Conservation (phyloP, 2,113 vertebrate genomes). For the Oryctolagus cuniculus region mOryCun1.1 NC_091438.1:128436001-128436500, state of each 20-base stretch:
- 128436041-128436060: constrained; percentile 3
- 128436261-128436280: not conserved
- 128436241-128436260: not conserved
- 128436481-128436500: not conserved
- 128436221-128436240: constrained; percentile 12
- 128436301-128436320: not conserved
- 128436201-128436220: not conserved
- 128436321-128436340: not conserved
- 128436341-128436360: constrained; percentile 26
- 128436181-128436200: not conserved
- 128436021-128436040: constrained; percentile 23
- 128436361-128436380: constrained; percentile 25
- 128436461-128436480: not conserved
- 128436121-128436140: constrained; percentile 23
- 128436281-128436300: constrained; percentile 33
- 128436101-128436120: constrained; percentile 38
- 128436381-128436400: constrained; percentile 32
- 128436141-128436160: not conserved
- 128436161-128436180: not conserved
- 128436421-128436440: not conserved
- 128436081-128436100: constrained; percentile 44
- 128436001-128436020: not conserved
- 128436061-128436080: constrained; percentile 23
- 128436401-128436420: constrained; percentile 47
- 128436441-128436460: not conserved